A percentile compares a stretch with the other conserved stretches of the same genome.
Evolutionary conservation across 1,140 invertebrate genomes (phyloP).

Genomic region (Lethocerus indicus): DNA sequence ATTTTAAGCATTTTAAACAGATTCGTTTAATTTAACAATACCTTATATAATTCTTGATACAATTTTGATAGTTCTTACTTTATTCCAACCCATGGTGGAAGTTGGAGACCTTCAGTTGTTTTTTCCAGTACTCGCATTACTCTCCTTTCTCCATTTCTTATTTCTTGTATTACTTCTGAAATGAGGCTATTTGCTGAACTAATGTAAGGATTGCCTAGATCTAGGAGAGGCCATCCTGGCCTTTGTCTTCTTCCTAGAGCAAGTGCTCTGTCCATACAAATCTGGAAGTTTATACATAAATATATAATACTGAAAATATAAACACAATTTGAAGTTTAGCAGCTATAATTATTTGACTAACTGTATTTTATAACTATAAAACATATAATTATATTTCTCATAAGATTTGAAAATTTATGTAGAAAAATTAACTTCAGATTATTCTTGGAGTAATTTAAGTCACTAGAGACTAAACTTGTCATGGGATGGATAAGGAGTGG

Average conservation of each 20-base stretch:
- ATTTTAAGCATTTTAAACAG: no score
- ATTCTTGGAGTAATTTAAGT: no score
- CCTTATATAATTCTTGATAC: no score
- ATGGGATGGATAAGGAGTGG: no score
- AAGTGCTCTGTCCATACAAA: background rate
- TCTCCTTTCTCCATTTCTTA: background rate
- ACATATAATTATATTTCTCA: background rate
- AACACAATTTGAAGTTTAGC: background rate
- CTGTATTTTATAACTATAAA: background rate
- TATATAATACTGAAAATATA: background rate
- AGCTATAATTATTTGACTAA: background rate
- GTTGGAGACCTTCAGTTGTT: background rate
- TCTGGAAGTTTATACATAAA: background rate
- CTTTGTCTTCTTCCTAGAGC: background rate
- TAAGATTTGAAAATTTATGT: background rate
- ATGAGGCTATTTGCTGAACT: background rate
- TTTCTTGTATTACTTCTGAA: background rate
- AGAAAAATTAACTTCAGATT: no score
- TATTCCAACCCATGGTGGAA: constrained; percentile 1
- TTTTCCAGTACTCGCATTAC: background rate
- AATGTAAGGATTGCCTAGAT: background rate
- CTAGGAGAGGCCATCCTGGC: background rate
- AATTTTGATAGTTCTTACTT: no score
- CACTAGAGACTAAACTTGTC: no score
- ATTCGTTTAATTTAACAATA: no score